Evolutionary conservation across 2,113 vertebrate genomes (phyloP), one percentile per base, ranked within the genome.

Genomic region (Andinoacara biseriatus): DNA sequence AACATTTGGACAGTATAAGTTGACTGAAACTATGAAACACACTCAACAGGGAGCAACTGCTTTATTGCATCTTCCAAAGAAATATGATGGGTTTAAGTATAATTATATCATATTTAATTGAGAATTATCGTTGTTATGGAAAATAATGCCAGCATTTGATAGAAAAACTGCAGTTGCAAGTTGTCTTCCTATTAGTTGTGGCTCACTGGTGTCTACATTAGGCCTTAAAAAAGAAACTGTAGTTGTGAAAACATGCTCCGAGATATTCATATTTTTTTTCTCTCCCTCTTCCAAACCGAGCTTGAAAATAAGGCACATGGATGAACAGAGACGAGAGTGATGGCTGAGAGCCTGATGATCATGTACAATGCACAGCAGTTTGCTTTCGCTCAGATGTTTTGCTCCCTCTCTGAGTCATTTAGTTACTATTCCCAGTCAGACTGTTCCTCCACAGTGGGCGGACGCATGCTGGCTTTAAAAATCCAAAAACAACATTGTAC

Each of bases 361-460:
- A 69, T 57, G 43, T 49, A 61, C 63, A 83, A 82, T 58, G 11
- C 60, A 15, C 76, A 31, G 79, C 65, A 22, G 40, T 89, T 74
- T 80, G 77, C 60, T 78, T 77, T 60, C 74, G 52, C 56, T 82
- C 58, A 35, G 24, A 62, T 59, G 74, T 76, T 85, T 78, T 62
- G 69, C 78, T 77, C 69, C 43, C 69, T 74, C 49, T 78, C 62
- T 7, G 18, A 61, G 58, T 78, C 81, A 88, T 89, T 82, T 57
- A 54, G 72, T 76, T 84, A 43, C 86, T 82, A 84, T 83, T 85
- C 86, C 52, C 82, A 75, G 60, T n/a, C 5, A 22, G 76, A 6
- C 58, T 58, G 75, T 43, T 57, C 24, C 84, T 74, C 56, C 76
- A 58, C 80, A 65, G 65, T 1, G 49, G 77, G 67, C 8, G 69